Percentiles rank a stretch among this genome's conserved stretches.
These are phyloP conservation scores for Hafferia zeledoni DNA, from an alignment of 2,797 vertebrate species.

Conservation along the genomic window DNA sequence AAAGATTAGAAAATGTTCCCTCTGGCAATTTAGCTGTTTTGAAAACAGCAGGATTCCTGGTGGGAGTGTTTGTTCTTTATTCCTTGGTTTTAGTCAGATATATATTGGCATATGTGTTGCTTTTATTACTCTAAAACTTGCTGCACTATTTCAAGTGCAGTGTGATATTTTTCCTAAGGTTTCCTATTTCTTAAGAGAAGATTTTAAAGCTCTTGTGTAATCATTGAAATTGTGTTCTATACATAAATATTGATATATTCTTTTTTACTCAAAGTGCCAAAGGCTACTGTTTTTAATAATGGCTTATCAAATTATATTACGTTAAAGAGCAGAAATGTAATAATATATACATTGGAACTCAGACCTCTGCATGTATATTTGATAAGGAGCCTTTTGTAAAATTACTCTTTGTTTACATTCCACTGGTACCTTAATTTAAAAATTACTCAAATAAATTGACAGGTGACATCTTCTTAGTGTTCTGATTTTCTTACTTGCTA, in stretches of 20 bases:
- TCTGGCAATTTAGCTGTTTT: constrained; percentile 70
- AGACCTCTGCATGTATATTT: constrained; percentile 90
- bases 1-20: constrained; percentile 70
- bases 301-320: constrained; percentile 79
- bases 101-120: constrained; percentile 67
- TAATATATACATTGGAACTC: constrained; percentile 75
- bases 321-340: constrained; percentile 77
- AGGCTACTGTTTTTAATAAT: constrained; percentile 84
- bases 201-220: constrained; percentile 84
- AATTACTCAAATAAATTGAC: constrained; percentile 81
- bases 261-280: constrained; percentile 87
- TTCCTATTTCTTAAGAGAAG: constrained; percentile 82
- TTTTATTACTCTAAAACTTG: constrained; percentile 74
- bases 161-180: constrained; percentile 79
- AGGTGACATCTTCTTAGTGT: constrained; percentile 84
- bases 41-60: constrained; percentile 64
- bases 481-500: constrained; percentile 81
- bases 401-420: constrained; percentile 86
- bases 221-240: constrained; percentile 83
- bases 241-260: constrained; percentile 84
- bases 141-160: constrained; percentile 81
- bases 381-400: constrained; percentile 86
- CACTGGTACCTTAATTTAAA: constrained; percentile 88
- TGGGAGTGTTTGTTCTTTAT: constrained; percentile 71
- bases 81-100: constrained; percentile 68